These are phyloP conservation scores for Aphodius sticticus DNA, from an alignment of 2,888 invertebrate genomes.

Conservation along the genomic window DNA sequence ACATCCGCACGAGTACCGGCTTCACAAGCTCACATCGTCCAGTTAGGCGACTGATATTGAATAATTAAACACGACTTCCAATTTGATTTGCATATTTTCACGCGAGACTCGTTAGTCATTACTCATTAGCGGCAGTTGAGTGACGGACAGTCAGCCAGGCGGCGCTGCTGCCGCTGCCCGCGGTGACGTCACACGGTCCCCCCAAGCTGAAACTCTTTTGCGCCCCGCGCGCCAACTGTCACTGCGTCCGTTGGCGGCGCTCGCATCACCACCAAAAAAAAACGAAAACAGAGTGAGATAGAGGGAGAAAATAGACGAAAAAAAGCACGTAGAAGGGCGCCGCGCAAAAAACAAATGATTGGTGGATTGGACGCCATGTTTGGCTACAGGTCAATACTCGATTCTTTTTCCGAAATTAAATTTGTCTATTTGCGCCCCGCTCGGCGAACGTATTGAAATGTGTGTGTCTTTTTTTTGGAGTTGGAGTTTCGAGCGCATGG, in stretches of 20 bases:
- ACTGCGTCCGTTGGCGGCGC: constrained; percentile 48
- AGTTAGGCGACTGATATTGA: constrained; percentile 38
- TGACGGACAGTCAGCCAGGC: constrained; percentile 52
- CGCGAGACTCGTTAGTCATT: constrained; percentile 62
- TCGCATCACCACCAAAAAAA: constrained; percentile 19
- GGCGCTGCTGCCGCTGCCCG: constrained; percentile 43
- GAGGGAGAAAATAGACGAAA: not conserved
- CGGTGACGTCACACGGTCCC: constrained; percentile 48
- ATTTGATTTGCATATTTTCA: constrained; percentile 63
- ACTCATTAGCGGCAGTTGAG: constrained; percentile 60
- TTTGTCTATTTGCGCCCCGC: constrained; percentile 21
- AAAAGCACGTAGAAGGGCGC: constrained; percentile 12
- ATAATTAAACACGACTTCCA: constrained; percentile 61
- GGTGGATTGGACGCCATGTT: constrained; percentile 60
- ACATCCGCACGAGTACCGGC: constrained; percentile 5
- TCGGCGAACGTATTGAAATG: constrained; percentile 21
- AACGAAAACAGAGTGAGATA: constrained; percentile 6
- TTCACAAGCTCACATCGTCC: constrained; percentile 17
- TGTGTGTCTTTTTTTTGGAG: constrained; percentile 6
- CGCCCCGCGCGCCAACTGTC: constrained; percentile 55
- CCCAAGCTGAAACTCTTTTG: constrained; percentile 33
- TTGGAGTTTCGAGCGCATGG: not conserved
- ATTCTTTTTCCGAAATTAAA: constrained; percentile 24
- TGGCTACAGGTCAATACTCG: constrained; percentile 49
- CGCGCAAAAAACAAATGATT: constrained; percentile 57